Conservation (phyloP, 2,888 invertebrate species). For the Ceriagrion tenellum region DNA sequence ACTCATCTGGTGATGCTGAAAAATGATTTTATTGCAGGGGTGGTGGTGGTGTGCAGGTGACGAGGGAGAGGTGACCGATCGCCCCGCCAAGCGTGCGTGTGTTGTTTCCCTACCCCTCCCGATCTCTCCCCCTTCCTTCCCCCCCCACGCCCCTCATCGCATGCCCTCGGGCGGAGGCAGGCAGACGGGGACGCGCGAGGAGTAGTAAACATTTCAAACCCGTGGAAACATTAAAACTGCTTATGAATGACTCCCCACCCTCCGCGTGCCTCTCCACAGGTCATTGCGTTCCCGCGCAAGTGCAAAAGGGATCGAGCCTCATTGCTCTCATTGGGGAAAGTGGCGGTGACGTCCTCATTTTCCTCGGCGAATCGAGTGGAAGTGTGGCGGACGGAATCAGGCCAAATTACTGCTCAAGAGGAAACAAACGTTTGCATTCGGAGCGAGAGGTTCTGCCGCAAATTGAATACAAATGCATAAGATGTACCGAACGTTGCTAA, state of each 20-base stretch:
- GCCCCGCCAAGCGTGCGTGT: too few species aligned
- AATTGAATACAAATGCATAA: too few species aligned
- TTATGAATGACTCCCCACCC: not conserved
- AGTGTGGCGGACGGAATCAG: not conserved
- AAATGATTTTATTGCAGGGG: conserved; percentile 19
- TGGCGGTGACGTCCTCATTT: not conserved
- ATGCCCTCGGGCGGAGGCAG: not conserved
- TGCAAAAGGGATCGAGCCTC: not conserved
- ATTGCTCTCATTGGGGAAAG: not conserved
- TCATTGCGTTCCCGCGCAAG: not conserved
- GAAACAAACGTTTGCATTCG: not conserved
- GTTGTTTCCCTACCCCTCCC: too few species aligned
- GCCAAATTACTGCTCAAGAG: not conserved
- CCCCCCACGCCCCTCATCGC: too few species aligned
- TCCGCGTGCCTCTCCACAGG: too few species aligned
- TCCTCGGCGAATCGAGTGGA: too few species aligned
- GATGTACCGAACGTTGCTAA: too few species aligned
- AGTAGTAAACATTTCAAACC: not conserved
- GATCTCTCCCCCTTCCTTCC: too few species aligned
- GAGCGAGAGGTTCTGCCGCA: too few species aligned
- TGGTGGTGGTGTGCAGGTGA: not conserved
- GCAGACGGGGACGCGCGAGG: not conserved
- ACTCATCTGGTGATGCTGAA: not conserved
- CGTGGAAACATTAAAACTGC: not conserved
- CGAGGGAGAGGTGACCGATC: not conserved